Conservation (phyloP, 2,888 invertebrate genomes). For the Rugalucina vietnamica region DNA sequence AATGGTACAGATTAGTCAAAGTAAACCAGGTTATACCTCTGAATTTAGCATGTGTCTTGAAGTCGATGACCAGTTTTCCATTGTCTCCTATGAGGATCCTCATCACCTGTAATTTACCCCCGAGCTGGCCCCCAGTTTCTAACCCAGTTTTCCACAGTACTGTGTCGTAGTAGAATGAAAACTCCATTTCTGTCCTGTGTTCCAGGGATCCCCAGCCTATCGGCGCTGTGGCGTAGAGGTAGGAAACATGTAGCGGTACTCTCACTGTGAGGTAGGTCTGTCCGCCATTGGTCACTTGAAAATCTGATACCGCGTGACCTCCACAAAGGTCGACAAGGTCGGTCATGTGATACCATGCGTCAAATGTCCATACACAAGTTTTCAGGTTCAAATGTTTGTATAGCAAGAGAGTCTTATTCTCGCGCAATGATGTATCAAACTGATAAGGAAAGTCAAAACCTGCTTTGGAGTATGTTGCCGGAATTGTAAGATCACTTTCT, state of each 20-base stretch:
- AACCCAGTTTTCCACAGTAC: conserved; percentile 83
- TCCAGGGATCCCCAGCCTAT: conserved; percentile 84
- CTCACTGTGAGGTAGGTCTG: conserved; percentile 83
- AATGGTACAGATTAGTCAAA: too few species aligned
- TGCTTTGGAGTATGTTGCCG: conserved; percentile 28
- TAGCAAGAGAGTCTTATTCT: conserved; percentile 75
- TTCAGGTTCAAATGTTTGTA: conserved; percentile 84
- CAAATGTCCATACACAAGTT: conserved; percentile 84
- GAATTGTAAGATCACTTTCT: conserved; percentile 31
- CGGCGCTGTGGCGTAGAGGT: conserved; percentile 82
- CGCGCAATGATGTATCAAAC: conserved; percentile 76
- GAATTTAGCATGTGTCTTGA: conserved; percentile 84
- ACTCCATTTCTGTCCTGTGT: conserved; percentile 84
- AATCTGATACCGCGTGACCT: conserved; percentile 83
- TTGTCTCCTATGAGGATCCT: conserved; percentile 80
- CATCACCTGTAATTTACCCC: conserved; percentile 78
- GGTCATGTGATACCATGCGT: conserved; percentile 84
- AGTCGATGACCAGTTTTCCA: conserved; percentile 83
- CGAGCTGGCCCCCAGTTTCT: conserved; percentile 78
- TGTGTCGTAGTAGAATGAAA: conserved; percentile 84
- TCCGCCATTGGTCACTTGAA: conserved; percentile 77
- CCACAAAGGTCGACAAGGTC: conserved; percentile 84
- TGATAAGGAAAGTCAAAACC: conserved; percentile 77
- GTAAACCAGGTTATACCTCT: conserved; percentile 81
- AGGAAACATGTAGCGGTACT: conserved; percentile 84